Evolutionary conservation across 2,113 vertebrate genomes (phyloP).

Genomic region (Atrichornis clamosus): DNA sequence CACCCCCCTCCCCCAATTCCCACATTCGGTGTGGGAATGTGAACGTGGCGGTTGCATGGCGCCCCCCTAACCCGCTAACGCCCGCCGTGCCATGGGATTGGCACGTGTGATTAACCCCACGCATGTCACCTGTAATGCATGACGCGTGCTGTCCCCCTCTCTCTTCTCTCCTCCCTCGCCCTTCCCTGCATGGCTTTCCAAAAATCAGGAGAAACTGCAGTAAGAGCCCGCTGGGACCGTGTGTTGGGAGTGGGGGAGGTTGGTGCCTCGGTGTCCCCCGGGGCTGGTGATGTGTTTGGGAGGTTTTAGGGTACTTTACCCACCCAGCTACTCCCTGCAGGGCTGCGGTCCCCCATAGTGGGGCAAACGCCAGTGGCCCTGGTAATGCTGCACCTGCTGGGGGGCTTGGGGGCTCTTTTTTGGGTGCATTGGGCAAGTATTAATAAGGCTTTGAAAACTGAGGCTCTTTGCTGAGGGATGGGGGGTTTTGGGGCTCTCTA

Average conservation of each 20-base stretch:
- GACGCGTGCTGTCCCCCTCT: background rate
- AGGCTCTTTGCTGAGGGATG: background rate
- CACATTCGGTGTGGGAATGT: background rate
- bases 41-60: background rate
- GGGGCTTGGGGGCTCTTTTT: background rate
- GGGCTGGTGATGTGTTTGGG: background rate
- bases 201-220: slow-evolving; percentile 39
- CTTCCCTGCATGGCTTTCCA: slow-evolving; percentile 8
- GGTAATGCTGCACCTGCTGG: background rate
- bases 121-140: background rate
- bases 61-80: background rate
- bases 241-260: background rate
- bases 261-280: rapidly evolving
- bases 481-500: background rate
- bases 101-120: background rate
- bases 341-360: rapidly evolving
- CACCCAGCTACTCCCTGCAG: background rate
- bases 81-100: background rate
- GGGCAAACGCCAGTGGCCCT: background rate
- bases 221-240: background rate
- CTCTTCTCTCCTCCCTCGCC: background rate
- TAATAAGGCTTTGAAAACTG: background rate
- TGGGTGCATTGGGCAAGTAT: background rate
- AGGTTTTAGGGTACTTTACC: background rate
- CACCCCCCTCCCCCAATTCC: background rate